A percentile compares a stretch with the other conserved stretches of the same genome.
Conservation (phyloP, 1,140 invertebrate species). For the Drosophila watanabei region DNA sequence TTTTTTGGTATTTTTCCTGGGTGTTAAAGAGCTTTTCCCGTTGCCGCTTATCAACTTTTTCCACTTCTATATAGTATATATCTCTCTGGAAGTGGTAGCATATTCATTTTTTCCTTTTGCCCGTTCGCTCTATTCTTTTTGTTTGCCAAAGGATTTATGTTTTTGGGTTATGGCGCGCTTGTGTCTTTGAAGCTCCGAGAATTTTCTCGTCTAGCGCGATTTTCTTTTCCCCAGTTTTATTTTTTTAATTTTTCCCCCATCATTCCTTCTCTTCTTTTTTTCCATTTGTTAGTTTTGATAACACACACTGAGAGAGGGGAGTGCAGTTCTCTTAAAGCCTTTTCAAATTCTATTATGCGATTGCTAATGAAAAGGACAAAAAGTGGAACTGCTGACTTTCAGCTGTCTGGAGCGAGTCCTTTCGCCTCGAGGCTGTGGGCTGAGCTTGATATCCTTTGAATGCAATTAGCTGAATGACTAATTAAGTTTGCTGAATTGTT, state of each 20-base stretch:
- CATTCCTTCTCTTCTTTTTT: slow-evolving; percentile 32
- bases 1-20: slow-evolving; percentile 9
- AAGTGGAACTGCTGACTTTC: slow-evolving; percentile 25
- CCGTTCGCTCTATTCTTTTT: slow-evolving; percentile 70
- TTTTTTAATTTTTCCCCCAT: slow-evolving; percentile 9
- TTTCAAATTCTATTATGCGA: slow-evolving; percentile 70
- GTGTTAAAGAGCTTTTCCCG: slow-evolving; percentile 54
- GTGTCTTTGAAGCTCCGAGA: slow-evolving; percentile 59
- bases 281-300: slow-evolving; percentile 56
- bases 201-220: slow-evolving; percentile 28
- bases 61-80: slow-evolving; percentile 38
- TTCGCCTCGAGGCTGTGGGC: slow-evolving; percentile 37
- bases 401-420: slow-evolving; percentile 35
- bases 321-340: slow-evolving; percentile 56
- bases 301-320: slow-evolving; percentile 17
- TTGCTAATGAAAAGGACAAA: slow-evolving; percentile 61
- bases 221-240: slow-evolving; percentile 9
- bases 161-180: slow-evolving; percentile 71
- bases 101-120: slow-evolving; percentile 69
- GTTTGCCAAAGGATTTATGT: slow-evolving; percentile 69
- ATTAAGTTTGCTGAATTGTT: slow-evolving; percentile 39
- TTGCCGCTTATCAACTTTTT: slow-evolving; percentile 73
- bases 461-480: slow-evolving; percentile 41
- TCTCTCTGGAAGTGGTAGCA: slow-evolving; percentile 37
- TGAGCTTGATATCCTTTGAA: slow-evolving; percentile 45